phyloP scores from a whole-genome alignment of 1,140 invertebrate genomes.

The Lepidotrigona ventralis region DNA sequence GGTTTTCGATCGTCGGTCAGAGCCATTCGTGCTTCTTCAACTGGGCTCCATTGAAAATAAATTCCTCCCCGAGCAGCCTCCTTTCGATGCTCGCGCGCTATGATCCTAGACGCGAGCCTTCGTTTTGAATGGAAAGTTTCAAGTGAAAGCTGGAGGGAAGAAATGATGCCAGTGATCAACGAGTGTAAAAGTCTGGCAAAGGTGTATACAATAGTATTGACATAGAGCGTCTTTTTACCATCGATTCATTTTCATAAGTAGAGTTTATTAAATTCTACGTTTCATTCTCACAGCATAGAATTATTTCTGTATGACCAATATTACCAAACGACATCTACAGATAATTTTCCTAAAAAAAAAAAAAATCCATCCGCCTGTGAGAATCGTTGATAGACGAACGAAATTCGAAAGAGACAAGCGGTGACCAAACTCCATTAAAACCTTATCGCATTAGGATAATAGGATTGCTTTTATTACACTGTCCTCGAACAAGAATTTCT shows the following conservation, averaged over 20 bases:
- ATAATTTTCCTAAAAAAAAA: neutral
- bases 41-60: constrained; percentile 37
- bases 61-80: neutral
- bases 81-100: neutral
- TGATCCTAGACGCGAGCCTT: neutral
- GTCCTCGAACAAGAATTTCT: constrained; percentile 63
- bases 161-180: neutral
- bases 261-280: neutral
- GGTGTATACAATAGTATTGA: neutral
- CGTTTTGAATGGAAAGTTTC: neutral
- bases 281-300: neutral
- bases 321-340: neutral
- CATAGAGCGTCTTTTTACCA: too few species aligned
- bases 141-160: neutral
- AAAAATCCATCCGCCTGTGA: too few species aligned
- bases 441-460: constrained; percentile 66
- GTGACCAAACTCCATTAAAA: constrained; percentile 57
- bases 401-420: neutral
- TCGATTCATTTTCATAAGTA: too few species aligned
- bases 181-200: neutral
- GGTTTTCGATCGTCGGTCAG: constrained; percentile 32
- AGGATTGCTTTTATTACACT: constrained; percentile 67
- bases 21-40: constrained; percentile 23
- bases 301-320: neutral
- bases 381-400: too few species aligned